phyloP scores from a whole-genome alignment of 2,888 invertebrate species.

The Lomographa bimaculata region DNA sequence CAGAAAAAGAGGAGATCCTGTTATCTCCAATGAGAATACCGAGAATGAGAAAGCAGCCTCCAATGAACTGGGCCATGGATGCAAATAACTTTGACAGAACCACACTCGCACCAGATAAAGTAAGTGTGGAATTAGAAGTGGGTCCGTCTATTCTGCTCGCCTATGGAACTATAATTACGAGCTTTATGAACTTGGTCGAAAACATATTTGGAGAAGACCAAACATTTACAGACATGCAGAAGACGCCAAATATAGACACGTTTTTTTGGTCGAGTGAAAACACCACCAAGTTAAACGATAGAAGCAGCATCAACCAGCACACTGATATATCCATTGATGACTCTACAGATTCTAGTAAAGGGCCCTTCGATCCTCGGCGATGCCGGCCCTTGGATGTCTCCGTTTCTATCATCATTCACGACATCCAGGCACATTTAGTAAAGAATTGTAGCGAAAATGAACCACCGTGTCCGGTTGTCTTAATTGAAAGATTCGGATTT shows the following conservation, averaged over 20 bases:
- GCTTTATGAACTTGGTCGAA: conserved; percentile 95
- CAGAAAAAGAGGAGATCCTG: conserved; percentile 96
- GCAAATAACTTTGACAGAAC: conserved; percentile 94
- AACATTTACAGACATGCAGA: conserved; percentile 95
- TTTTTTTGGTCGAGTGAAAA: conserved; percentile 69
- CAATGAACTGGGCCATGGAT: conserved; percentile 86
- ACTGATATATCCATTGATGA: conserved; percentile 86
- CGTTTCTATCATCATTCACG: conserved; percentile 96
- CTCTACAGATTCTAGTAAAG: conserved; percentile 81
- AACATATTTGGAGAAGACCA: conserved; percentile 99
- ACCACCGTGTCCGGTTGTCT: conserved; percentile 94
- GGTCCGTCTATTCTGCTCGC: conserved; percentile 96
- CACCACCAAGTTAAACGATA: conserved; percentile 63
- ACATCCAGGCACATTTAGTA: conserved; percentile 96
- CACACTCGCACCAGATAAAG: conserved; percentile 92
- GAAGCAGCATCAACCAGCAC: conserved; percentile 69
- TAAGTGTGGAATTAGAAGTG: conserved; percentile 96
- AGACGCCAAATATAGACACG: conserved; percentile 75
- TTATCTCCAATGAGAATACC: conserved; percentile 96
- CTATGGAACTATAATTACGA: conserved; percentile 95
- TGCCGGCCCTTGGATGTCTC: conserved; percentile 96
- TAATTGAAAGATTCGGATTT: conserved; percentile 96
- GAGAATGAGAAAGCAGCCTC: conserved; percentile 88
- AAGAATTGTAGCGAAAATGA: conserved; percentile 96
- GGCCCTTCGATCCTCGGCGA: conserved; percentile 92